Evolutionary conservation across 2,888 invertebrate genomes (phyloP), one percentile per base, ranked within the genome.

Genomic region (Eilema griseolum): DNA sequence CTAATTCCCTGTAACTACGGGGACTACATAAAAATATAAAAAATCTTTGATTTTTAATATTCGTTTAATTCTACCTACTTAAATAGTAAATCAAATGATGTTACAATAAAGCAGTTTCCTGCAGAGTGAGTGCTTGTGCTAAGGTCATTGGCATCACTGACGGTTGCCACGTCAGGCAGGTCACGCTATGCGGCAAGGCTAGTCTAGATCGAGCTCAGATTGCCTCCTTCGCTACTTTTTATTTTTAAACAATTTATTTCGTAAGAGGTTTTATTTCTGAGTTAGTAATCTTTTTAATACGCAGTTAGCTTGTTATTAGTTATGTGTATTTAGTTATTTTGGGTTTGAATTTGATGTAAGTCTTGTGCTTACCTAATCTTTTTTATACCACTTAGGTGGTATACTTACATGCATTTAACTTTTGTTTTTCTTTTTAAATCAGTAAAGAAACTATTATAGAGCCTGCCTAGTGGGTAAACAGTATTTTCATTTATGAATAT

Each of bases 131-230:
- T 72, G 61, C 20, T 46, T 28, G 66, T 62, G 16, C 37, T 41
- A 63, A 33, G 84, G 78, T 82, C 74, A 62, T 67, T 78, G 71
- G 79, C 80, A 77, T 46, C 20, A 61, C 68, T 75, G 78, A 77
- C 77, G 77, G 69, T 66, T 61, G 64, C 77, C 79, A 85, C 86
- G 86, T 85, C 86, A 85, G 79, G n/a, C 71, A 69, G 86, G 86
- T 85, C 87, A 86, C 85, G 87, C 84, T 75, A 83, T 82, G 82
- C 83, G 76, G 78, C 71, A 20, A 74, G 71, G 74, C 75, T 74
- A 75, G 76, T 79, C 80, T 82, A 86, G 85, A 85, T 85, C 70
- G 69, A 8, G 57, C 33, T 64, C 20, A 61, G 76, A 76, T 83
- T 70, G 65, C 16, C 24, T 28, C 59, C 46, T 61, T 65, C 68